A percentile compares a stretch with the other conserved stretches of the same genome.
phyloP scores from a whole-genome alignment of 2,113 vertebrate species.

The Saccopteryx bilineata region DNA sequence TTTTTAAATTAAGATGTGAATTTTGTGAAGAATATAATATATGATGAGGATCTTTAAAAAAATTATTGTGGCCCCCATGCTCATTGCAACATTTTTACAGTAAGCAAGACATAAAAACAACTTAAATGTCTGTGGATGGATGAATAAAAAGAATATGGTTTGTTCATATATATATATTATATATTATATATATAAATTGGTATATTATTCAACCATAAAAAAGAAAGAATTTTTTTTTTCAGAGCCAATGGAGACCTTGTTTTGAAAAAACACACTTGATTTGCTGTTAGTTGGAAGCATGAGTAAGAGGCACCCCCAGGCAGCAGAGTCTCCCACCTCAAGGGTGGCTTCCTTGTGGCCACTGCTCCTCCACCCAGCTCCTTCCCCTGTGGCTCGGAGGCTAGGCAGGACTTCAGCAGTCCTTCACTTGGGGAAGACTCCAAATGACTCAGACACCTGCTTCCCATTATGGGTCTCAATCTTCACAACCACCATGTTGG shows the following conservation, averaged over 20 bases:
- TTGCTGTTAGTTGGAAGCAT: neutral
- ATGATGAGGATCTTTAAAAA: neutral
- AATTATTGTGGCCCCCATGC: neutral
- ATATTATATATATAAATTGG: neutral
- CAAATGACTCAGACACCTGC: conserved; percentile 93
- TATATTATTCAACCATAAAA: neutral
- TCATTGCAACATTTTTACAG: neutral
- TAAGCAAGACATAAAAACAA: neutral
- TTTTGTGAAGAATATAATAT: neutral
- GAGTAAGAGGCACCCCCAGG: neutral
- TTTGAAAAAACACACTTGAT: conserved; percentile 35
- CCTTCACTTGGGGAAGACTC: conserved; percentile 87
- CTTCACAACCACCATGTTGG: conserved; percentile 93
- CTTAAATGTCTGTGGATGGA: neutral
- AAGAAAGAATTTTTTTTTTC: neutral
- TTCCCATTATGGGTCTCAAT: conserved; percentile 94
- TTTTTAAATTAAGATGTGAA: conserved; percentile 12
- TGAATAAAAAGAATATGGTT: neutral
- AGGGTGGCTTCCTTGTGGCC: neutral
- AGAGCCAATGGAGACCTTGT: conserved; percentile 65
- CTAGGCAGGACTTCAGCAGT: neutral
- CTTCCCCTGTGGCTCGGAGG: neutral
- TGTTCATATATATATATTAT: too few species aligned
- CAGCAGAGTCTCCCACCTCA: neutral
- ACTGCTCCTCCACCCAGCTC: neutral